These are phyloP conservation scores for Actenoides lindsayi DNA, from an alignment of 2,113 vertebrate species.

Conservation along the genomic window DNA sequence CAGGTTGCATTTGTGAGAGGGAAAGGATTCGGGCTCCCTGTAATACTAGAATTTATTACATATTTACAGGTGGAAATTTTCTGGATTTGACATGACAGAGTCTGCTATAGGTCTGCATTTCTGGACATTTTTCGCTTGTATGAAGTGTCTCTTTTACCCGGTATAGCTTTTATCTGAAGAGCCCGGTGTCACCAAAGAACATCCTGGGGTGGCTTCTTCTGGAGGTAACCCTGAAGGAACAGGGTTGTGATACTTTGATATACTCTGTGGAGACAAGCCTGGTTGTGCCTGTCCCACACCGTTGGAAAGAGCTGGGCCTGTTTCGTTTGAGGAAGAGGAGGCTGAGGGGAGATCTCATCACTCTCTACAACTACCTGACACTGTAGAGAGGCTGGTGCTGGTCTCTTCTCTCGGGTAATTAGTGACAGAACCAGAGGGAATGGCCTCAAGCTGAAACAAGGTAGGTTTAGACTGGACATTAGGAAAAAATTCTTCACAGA, in stretches of 20 bases:
- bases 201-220: background rate
- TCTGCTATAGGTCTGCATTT: rapidly evolving
- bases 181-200: background rate
- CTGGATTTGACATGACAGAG: background rate
- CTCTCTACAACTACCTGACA: too few species aligned
- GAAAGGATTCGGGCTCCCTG: background rate
- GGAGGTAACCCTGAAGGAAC: background rate
- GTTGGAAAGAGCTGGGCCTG: too few species aligned
- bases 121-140: background rate
- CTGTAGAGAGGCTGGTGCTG: too few species aligned
- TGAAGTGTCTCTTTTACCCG: background rate
- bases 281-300: background rate
- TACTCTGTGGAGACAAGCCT: background rate
- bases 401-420: too few species aligned
- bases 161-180: background rate
- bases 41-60: background rate
- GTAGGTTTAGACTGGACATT: too few species aligned
- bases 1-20: background rate
- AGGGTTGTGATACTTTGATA: rapidly evolving
- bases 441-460: too few species aligned
- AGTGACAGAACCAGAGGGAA: too few species aligned
- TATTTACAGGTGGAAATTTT: background rate
- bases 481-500: too few species aligned
- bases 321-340: too few species aligned
- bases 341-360: too few species aligned